Conservation (phyloP, 2,797 vertebrate genomes). For the Propithecus deckenii region DNA sequence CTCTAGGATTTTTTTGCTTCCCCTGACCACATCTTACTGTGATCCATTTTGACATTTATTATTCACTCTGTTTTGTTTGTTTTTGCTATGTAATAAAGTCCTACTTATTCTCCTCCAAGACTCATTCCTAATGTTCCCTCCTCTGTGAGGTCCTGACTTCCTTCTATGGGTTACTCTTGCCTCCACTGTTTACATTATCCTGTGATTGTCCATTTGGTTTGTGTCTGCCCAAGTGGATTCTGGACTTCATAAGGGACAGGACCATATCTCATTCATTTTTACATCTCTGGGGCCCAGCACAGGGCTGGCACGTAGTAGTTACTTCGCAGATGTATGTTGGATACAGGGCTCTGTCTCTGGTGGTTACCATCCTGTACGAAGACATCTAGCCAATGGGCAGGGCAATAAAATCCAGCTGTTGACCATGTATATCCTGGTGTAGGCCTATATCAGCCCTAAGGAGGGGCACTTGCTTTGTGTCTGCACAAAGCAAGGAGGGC, state of each 20-base stretch:
- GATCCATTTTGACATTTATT: not conserved
- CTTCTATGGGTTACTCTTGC: not conserved
- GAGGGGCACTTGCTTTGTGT: not conserved
- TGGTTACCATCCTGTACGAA: not conserved
- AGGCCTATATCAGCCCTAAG: not conserved
- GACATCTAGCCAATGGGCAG: not conserved
- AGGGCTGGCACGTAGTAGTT: not conserved
- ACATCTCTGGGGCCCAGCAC: too few relatives aligned
- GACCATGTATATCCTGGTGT: not conserved
- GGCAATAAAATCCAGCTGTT: not conserved
- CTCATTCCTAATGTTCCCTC: not conserved
- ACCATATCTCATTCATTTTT: not conserved
- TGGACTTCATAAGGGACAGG: not conserved
- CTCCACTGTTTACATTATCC: not conserved
- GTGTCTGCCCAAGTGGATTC: not conserved
- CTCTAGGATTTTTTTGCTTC: not conserved
- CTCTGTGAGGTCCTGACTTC: not conserved
- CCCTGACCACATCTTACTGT: not conserved
- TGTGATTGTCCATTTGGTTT: not conserved
- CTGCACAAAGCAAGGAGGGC: not conserved
- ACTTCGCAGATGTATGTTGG: not conserved
- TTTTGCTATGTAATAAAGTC: not conserved
- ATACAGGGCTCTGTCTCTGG: not conserved
- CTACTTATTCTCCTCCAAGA: not conserved
- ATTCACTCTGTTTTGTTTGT: not conserved